Percentiles rank a stretch among this genome's conserved stretches.
These are phyloP conservation scores for Megaptera novaeangliae DNA, from an alignment of 2,113 vertebrate species.

Conservation along the genomic window DNA sequence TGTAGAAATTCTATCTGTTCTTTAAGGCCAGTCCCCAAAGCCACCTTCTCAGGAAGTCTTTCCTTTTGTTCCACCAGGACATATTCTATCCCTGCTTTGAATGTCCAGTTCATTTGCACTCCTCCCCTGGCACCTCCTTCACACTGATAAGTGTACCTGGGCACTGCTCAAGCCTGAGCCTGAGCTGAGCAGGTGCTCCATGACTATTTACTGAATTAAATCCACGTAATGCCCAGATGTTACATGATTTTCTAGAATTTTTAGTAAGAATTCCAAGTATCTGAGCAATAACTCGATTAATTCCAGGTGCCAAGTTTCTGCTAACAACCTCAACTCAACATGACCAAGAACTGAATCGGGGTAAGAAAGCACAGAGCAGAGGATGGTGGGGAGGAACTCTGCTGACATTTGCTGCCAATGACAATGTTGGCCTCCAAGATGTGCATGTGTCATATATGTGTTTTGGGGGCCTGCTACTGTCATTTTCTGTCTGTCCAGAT, in stretches of 20 bases:
- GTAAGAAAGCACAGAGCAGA: not conserved
- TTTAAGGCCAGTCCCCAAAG: not conserved
- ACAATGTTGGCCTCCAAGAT: not conserved
- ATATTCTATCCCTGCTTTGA: not conserved
- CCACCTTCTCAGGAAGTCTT: not conserved
- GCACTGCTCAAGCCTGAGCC: not conserved
- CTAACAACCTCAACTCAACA: not conserved
- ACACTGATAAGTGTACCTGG: not conserved
- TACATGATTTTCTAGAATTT: conserved; percentile 9
- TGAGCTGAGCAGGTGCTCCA: not conserved
- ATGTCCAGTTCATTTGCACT: not conserved
- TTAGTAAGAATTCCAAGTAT: conserved; percentile 14
- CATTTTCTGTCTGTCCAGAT: not conserved
- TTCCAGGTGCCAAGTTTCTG: not conserved
- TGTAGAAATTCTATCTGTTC: not conserved
- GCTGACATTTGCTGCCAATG: not conserved
- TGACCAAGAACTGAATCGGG: not conserved
- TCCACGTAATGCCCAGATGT: not conserved
- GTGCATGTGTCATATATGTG: not conserved
- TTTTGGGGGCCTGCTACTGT: not conserved
- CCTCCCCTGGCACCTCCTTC: not conserved
- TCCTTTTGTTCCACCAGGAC: not conserved
- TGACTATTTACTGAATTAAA: not conserved
- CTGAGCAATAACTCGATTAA: not conserved
- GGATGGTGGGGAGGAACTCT: not conserved